These are phyloP conservation scores for Drosophila setosimentum DNA, from an alignment of 2,888 invertebrate genomes.

Conservation along the genomic window DNA sequence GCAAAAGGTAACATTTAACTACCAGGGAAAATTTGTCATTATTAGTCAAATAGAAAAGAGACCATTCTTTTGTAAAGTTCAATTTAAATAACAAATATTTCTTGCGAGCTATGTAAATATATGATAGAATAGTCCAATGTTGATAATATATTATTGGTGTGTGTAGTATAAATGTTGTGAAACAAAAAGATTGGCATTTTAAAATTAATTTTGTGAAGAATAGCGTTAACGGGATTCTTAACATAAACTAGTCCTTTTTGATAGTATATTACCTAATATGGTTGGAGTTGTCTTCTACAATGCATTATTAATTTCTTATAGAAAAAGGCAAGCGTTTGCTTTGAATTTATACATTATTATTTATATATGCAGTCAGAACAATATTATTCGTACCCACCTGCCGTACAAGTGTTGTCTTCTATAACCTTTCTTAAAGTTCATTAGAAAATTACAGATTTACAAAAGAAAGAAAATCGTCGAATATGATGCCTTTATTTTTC, in stretches of 20 bases:
- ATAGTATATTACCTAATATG: background rate
- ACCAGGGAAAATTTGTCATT: background rate
- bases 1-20: conserved; percentile 10
- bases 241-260: background rate
- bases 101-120: background rate
- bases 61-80: background rate
- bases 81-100: background rate
- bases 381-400: too few species aligned
- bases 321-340: background rate
- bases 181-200: background rate
- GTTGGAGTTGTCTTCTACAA: background rate
- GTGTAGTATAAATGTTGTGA: background rate
- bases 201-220: background rate
- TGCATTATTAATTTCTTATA: background rate
- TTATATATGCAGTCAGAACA: background rate
- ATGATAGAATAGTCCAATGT: background rate
- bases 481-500: background rate
- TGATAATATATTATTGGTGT: background rate
- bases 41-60: background rate
- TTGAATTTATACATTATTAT: background rate
- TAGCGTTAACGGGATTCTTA: background rate
- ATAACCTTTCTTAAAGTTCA: background rate
- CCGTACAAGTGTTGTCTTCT: background rate
- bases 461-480: background rate
- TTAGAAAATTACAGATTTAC: background rate